phyloP scores from a whole-genome alignment of 2,888 invertebrate species.

The Phalera bucephala region DNA sequence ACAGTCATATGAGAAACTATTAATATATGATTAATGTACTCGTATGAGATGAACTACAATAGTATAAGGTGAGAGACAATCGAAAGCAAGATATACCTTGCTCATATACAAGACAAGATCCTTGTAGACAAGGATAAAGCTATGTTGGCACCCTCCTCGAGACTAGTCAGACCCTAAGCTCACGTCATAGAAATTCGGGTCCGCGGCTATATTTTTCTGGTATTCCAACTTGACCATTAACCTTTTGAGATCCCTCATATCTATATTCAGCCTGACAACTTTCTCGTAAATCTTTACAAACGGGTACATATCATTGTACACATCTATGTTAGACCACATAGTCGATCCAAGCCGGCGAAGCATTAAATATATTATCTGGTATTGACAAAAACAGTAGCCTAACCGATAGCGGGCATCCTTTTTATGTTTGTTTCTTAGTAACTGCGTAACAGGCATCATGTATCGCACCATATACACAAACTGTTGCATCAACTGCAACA shows the following conservation, averaged over 20 bases:
- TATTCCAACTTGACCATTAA: slow-evolving; percentile 7
- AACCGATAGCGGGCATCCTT: slow-evolving; percentile 30
- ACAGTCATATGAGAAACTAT: no score
- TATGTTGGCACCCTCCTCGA: no score
- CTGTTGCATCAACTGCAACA: slow-evolving; percentile 34
- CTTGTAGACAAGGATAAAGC: no score
- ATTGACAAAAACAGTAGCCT: slow-evolving; percentile 40
- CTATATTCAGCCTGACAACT: slow-evolving; percentile 32
- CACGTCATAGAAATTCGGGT: slow-evolving; percentile 11
- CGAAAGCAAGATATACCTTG: no score
- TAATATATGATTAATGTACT: no score
- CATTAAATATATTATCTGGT: slow-evolving; percentile 36
- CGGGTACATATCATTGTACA: slow-evolving; percentile 10
- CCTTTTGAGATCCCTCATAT: slow-evolving; percentile 7
- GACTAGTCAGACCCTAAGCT: no score
- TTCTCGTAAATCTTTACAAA: slow-evolving; percentile 42
- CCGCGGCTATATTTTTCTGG: background rate
- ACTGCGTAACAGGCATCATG: slow-evolving; percentile 35
- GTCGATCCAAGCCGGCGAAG: slow-evolving; percentile 26
- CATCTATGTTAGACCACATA: slow-evolving; percentile 1
- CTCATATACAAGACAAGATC: no score
- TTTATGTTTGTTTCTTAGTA: slow-evolving; percentile 40
- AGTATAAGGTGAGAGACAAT: no score
- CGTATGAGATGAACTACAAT: no score
- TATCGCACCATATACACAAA: slow-evolving; percentile 46